Percentiles rank a stretch among this genome's conserved stretches.
These are phyloP conservation scores for Dolichotis patagonum DNA, from an alignment of 2,113 vertebrate genomes.

Conservation along the genomic window DNA sequence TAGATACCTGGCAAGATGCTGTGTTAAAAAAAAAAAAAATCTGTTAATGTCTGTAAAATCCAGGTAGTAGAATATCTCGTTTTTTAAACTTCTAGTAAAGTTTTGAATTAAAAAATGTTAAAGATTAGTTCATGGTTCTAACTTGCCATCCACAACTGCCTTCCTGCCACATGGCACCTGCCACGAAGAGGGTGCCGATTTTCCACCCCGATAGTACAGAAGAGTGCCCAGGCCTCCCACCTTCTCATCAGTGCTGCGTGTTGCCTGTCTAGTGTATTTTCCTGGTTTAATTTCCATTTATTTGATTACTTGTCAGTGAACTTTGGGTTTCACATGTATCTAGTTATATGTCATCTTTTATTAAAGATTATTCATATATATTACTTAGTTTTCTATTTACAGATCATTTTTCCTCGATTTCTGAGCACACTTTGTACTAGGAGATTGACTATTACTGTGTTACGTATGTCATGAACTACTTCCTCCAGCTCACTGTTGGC, in stretches of 20 bases:
- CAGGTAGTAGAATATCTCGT: not conserved
- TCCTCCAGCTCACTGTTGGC: not conserved
- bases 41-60: not conserved
- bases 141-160: not conserved
- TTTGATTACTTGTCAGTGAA: not conserved
- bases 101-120: conserved; percentile 5
- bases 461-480: not conserved
- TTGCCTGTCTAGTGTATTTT: not conserved
- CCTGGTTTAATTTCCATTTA: conserved; percentile 13
- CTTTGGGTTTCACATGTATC: not conserved
- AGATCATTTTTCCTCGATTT: not conserved
- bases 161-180: no score
- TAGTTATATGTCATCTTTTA: conserved; percentile 22
- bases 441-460: not conserved
- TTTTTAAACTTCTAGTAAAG: conserved; percentile 11
- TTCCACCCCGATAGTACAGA: not conserved
- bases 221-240: not conserved
- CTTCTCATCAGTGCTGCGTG: not conserved
- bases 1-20: not conserved
- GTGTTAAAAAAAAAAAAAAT: not conserved
- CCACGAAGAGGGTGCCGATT: not conserved
- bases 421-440: conserved; percentile 2
- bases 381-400: conserved; percentile 9
- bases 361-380: not conserved
- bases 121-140: not conserved